phyloP scores from a whole-genome alignment of 2,888 invertebrate genomes.

The Acanthosoma haemorrhoidale region DNA sequence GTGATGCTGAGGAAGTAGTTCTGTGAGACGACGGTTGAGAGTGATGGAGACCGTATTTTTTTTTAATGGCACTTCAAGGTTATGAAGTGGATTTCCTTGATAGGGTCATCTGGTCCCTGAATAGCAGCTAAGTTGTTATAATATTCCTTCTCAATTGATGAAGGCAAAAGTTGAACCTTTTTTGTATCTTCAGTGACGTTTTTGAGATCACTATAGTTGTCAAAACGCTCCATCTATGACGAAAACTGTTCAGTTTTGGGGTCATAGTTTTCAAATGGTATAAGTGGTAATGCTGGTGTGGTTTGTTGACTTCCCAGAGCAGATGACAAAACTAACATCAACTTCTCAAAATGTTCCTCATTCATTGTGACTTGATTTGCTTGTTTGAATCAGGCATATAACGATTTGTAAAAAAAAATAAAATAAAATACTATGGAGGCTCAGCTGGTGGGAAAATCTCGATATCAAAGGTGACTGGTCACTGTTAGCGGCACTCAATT shows the following conservation, averaged over 20 bases:
- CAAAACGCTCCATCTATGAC: constrained; percentile 32
- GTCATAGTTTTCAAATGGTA: constrained; percentile 32
- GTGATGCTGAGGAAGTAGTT: constrained; percentile 25
- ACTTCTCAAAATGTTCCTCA: no score
- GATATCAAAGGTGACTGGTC: no score
- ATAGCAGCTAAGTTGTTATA: constrained; percentile 31
- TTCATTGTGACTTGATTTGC: no score
- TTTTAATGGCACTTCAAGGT: constrained; percentile 6
- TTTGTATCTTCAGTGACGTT: constrained; percentile 29
- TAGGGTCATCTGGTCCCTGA: constrained; percentile 17
- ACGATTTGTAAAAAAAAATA: no score
- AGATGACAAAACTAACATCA: no score
- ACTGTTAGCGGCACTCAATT: no score
- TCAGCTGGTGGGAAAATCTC: no score
- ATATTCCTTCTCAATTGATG: constrained; percentile 29
- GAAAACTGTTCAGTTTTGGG: constrained; percentile 29
- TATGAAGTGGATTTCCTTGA: constrained; percentile 16
- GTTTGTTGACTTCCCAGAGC: no score
- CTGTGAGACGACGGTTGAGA: constrained; percentile 33
- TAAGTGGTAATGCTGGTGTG: no score
- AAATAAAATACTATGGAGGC: no score
- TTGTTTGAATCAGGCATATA: no score
- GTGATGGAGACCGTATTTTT: constrained; percentile 26
- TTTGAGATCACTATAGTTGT: constrained; percentile 30
- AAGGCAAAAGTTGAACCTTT: constrained; percentile 31